Evolutionary conservation across 1,140 invertebrate genomes (phyloP), one percentile per base, ranked within the genome.

Genomic region (Aphis gossypii): DNA sequence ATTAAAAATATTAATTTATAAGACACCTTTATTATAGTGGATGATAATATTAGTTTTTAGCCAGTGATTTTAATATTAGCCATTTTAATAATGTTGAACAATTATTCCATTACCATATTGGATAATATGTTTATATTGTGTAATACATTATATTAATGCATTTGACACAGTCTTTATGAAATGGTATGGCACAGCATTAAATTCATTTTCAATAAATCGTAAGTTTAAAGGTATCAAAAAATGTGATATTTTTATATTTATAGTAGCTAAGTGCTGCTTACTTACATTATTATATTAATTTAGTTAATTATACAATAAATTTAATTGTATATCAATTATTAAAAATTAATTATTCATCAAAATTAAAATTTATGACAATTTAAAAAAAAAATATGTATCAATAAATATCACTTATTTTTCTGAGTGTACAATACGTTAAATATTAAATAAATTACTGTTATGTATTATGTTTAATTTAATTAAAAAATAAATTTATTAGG

Each of bases 161-260:
- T 18, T 76, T n/a, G 18, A 76, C 14, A 76, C 6, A 76, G 14
- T 30, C n/a, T 76, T 18, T 35, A 20, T 18, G 30, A 76, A 76
- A n/a, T 76, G 14, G 30, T 68, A 68, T 68, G 4, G 11, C 14
- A n/a, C 60, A 76, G 30, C n/a, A n/a, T 76, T n/a, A 76, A 76
- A 18, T 6, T n/a, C 0, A n/a, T 76, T 20, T 76, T 76, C 14
- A 18, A 76, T 76, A 76, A 6, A n/a, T 76, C n/a, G 0, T 68
- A n/a, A 76, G 7, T 76, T 68, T 18, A 76, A 76, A 76, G 1
- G 60, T 76, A 76, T 76, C 60, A 76, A 76, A n/a, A 76, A 18
- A 76, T 76, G 60, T 76, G 60, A 76, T 76, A 76, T 76, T 76
- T 76, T 76, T 76, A 14, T 76, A 76, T n/a, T n/a, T 76, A n/a